These are phyloP conservation scores for Paramormyrops hopkinsi DNA, from an alignment of 2,797 vertebrate genomes.

Conservation along the genomic window DNA sequence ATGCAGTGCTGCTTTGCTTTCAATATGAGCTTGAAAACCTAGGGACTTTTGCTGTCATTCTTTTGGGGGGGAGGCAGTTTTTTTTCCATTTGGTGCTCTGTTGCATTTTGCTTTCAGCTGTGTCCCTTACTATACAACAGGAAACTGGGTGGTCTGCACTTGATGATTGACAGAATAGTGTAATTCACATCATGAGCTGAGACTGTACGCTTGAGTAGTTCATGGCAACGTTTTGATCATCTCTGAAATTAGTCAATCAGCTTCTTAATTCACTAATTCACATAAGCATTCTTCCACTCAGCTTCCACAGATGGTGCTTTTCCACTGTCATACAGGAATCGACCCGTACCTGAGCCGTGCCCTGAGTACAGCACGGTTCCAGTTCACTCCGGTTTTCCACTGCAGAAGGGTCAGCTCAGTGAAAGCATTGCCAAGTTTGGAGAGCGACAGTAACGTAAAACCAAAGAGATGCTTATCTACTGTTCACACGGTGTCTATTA, in stretches of 20 bases:
- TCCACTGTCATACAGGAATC: neutral
- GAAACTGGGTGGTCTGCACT: neutral
- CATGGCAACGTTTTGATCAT: neutral
- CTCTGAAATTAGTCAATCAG: neutral
- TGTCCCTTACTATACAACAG: neutral
- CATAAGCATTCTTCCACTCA: neutral
- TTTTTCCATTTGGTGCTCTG: neutral
- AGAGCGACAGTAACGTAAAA: neutral
- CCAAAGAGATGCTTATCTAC: neutral
- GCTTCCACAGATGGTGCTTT: neutral
- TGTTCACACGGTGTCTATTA: neutral
- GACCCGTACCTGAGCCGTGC: neutral
- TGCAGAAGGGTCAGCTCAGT: neutral
- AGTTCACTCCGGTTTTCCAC: neutral
- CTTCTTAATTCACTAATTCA: neutral
- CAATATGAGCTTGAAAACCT: neutral
- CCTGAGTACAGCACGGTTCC: neutral
- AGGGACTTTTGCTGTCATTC: neutral
- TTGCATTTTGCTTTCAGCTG: neutral
- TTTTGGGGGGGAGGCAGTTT: neutral
- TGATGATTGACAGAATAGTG: neutral
- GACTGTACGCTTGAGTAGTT: neutral
- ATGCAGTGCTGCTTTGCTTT: neutral
- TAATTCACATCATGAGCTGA: neutral
- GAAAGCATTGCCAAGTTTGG: neutral